Base-by-base conservation (phyloP, 2,888 invertebrate species). In the Boloria selene region DNA sequence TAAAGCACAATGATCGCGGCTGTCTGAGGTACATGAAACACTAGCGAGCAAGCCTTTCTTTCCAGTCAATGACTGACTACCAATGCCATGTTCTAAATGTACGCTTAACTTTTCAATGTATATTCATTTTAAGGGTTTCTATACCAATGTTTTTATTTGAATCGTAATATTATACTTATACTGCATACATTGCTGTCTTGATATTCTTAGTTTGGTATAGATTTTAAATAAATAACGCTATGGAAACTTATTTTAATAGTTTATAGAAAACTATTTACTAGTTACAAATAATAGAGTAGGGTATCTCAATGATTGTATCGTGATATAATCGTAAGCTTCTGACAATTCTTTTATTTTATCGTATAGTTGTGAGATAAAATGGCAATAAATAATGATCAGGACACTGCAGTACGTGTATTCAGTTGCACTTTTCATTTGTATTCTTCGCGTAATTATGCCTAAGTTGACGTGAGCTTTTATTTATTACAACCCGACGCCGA, bases 271-370 rank as follows among this genome's bases (percentile, higher is more conserved):
- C 65, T 68, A 42, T 58, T 70, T 70, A 70, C 72, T 71, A 73
- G 70, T 72, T 73, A 73, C 74, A 70, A 77, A 77, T 76, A 78
- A 77, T 59, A 58, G 60, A 78, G 75, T 76, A 74, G 82, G 74
- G 81, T 82, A 82, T 83, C 84, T 84, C 86, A 84, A 82, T 84
- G 89, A 88, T 88, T 83, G 85, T 82, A 80, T 81, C 79, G 82
- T 83, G 90, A 89, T 90, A 89, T 90, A 90, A 90, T 88, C 89
- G 85, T 87, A 87, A 90, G 88, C 88, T 76, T 70, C 84, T 85
- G 90, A 88, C 86, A 86, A 87, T 90, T 90, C 87, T 90, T 89
- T 89, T 90, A 88, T 90, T 90, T 90, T 88, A 90, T 89, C 88
- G 79, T 82, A 84, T 84, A 84, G 85, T 85, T 85, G 80, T 81